Evolutionary conservation across 2,888 invertebrate species (phyloP).

Genomic region (Ectobius pallidus): DNA sequence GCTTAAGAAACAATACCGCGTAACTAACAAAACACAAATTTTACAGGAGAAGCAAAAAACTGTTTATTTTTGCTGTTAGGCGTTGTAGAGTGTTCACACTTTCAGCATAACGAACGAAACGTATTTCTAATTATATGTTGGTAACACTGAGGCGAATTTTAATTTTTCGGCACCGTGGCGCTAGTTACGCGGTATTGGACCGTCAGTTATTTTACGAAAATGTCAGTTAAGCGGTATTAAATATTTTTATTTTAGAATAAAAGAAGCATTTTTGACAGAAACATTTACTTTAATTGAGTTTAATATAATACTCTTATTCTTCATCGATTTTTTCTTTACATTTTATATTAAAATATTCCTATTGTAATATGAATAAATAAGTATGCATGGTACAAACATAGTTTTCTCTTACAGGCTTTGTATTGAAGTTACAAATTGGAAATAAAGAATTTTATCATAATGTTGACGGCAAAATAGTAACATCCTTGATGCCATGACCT

Average conservation of each 20-base stretch:
- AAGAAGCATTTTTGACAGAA: constrained; percentile 3
- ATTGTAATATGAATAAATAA: too few species aligned
- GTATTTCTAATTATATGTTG: background rate
- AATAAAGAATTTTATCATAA: background rate
- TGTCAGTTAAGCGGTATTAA: constrained; percentile 8
- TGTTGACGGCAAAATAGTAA: background rate
- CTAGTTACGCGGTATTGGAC: constrained; percentile 16
- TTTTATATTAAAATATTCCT: background rate
- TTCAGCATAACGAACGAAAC: background rate
- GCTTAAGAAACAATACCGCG: constrained; percentile 12
- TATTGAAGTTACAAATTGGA: background rate
- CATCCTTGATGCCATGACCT: background rate
- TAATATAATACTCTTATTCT: background rate
- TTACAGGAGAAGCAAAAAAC: background rate
- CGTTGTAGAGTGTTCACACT: background rate
- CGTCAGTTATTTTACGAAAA: background rate
- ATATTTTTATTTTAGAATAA: background rate
- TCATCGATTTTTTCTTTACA: background rate
- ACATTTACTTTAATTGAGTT: background rate
- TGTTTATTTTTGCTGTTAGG: constrained; percentile 19
- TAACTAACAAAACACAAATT: constrained; percentile 5
- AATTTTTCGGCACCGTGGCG: background rate
- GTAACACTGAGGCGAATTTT: background rate
- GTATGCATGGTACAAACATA: too few species aligned
- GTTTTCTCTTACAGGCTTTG: too few species aligned